phyloP scores from a whole-genome alignment of 1,140 invertebrate species.

The Cydia splendana region DNA sequence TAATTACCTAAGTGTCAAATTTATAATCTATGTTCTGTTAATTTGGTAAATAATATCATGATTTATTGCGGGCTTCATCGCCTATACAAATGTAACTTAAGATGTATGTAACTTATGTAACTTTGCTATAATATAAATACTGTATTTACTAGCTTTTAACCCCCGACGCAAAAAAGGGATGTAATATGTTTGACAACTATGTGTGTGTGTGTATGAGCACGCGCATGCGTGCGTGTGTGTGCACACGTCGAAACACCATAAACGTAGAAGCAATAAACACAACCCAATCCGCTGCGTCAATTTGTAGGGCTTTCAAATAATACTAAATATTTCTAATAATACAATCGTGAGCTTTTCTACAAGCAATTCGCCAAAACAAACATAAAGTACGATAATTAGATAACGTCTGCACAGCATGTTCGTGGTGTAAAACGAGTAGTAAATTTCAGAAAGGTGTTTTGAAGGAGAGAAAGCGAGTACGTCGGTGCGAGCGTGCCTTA shows the following conservation, averaged over 20 bases:
- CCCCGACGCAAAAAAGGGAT: no score
- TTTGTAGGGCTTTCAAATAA: not conserved
- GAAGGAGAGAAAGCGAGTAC: conserved; percentile 22
- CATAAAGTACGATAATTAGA: not conserved
- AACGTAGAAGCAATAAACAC: no score
- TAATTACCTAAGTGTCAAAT: not conserved
- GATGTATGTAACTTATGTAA: no score
- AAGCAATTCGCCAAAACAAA: not conserved
- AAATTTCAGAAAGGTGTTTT: conserved; percentile 23
- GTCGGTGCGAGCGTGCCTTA: conserved; percentile 8
- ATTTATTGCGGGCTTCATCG: not conserved
- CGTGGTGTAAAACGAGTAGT: conserved; percentile 27
- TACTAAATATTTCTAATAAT: no score
- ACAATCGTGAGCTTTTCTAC: not conserved
- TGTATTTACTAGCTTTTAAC: no score
- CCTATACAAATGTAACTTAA: not conserved
- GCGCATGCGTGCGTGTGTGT: no score
- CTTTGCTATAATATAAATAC: no score
- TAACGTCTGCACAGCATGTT: conserved; percentile 6
- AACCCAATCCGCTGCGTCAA: not conserved
- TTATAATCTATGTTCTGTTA: not conserved
- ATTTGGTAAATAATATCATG: not conserved
- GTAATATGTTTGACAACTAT: no score
- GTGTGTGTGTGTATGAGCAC: no score
- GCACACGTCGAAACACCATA: no score